These are phyloP conservation scores for Drosophila picticornis DNA, from an alignment of 2,888 invertebrate genomes.

Conservation along the genomic window DNA sequence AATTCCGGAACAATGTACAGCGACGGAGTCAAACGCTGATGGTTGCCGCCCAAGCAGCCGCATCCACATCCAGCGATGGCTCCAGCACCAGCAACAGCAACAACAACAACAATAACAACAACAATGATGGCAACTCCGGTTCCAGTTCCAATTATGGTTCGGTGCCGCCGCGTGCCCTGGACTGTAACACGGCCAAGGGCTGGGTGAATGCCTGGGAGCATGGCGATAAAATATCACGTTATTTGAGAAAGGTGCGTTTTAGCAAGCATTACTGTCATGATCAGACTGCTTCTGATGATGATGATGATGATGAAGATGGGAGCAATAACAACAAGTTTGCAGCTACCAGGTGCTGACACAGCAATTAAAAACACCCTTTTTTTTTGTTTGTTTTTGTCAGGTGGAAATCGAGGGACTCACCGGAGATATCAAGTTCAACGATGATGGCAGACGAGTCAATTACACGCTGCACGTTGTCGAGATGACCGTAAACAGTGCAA, in stretches of 20 bases:
- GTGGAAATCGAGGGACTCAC: constrained; percentile 96
- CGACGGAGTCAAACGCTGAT: constrained; percentile 88
- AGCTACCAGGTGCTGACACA: constrained; percentile 52
- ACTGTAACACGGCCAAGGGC: constrained; percentile 93
- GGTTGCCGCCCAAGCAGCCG: constrained; percentile 73
- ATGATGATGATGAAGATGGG: constrained; percentile 25
- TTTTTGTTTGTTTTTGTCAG: constrained; percentile 86
- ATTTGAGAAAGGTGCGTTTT: constrained; percentile 88
- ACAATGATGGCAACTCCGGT: constrained; percentile 27
- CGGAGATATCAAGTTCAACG: constrained; percentile 95
- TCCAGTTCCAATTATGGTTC: constrained; percentile 49
- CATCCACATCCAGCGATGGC: constrained; percentile 78
- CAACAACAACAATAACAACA: constrained; percentile 8
- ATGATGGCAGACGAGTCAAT: constrained; percentile 94
- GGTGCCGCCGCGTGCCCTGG: constrained; percentile 87
- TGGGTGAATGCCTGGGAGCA: constrained; percentile 96
- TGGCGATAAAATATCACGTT: constrained; percentile 95
- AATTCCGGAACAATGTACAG: constrained; percentile 90
- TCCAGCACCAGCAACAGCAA: constrained; percentile 53
- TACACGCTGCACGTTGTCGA: constrained; percentile 96
- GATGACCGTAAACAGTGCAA: constrained; percentile 89
- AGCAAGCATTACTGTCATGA: constrained; percentile 48
- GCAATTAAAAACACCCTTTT: constrained; percentile 65
- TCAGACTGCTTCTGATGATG: constrained; percentile 36
- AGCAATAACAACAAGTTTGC: constrained; percentile 3